Conservation (phyloP, 1,140 invertebrate species). For the Venustaconcha ellipsiformis region DNA sequence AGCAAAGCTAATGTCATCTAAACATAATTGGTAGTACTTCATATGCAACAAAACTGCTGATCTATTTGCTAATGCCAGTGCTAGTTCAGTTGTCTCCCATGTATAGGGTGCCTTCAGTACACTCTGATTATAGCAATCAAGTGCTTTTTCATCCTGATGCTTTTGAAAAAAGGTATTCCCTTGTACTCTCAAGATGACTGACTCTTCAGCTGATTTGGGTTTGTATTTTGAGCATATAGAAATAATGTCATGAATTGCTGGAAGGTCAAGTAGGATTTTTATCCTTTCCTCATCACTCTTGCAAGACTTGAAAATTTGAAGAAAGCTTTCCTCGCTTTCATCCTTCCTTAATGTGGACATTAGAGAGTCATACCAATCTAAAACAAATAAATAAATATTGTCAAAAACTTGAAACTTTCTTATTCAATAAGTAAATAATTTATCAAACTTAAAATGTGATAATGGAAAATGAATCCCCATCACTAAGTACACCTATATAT, state of each 20-base stretch:
- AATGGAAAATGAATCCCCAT: too few relatives aligned
- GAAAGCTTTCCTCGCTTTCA: too few relatives aligned
- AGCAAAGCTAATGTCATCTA: slow-evolving; percentile 79
- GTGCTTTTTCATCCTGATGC: slow-evolving; percentile 80
- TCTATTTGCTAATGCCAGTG: slow-evolving; percentile 86
- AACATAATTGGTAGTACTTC: slow-evolving; percentile 74
- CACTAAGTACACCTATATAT: too few relatives aligned
- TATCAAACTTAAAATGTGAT: too few relatives aligned
- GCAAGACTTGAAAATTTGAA: slow-evolving; percentile 29
- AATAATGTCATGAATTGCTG: slow-evolving; percentile 49
- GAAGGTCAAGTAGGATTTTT: slow-evolving; percentile 47
- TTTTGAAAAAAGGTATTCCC: slow-evolving; percentile 85
- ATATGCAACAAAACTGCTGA: slow-evolving; percentile 89
- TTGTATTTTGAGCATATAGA: not conserved
- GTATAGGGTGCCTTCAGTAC: slow-evolving; percentile 59
- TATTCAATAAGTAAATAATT: too few relatives aligned
- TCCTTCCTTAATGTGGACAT: too few relatives aligned
- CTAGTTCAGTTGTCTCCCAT: slow-evolving; percentile 71
- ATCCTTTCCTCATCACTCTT: slow-evolving; percentile 59
- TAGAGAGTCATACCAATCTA: too few relatives aligned
- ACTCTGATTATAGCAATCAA: slow-evolving; percentile 80
- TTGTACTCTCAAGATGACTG: slow-evolving; percentile 74
- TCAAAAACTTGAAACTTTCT: too few relatives aligned
- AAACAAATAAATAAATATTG: too few relatives aligned
- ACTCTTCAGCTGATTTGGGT: not conserved